Percentiles rank a stretch among this genome's conserved stretches.
Conservation (phyloP, 2,888 invertebrate species). For the Seira sanloemensis region DNA sequence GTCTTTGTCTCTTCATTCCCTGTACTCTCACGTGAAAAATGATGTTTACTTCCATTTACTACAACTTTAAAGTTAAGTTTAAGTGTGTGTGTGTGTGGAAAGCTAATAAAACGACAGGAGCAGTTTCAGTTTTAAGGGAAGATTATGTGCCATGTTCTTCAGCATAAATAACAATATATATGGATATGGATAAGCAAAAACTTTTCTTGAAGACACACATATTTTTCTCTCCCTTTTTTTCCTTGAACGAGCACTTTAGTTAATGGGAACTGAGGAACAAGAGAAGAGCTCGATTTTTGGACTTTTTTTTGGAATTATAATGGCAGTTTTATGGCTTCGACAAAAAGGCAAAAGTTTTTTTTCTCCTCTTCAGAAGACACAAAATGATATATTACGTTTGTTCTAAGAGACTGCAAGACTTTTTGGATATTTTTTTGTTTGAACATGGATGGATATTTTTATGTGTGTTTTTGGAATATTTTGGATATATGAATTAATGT, state of each 20-base stretch:
- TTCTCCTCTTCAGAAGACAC: slow-evolving; percentile 34
- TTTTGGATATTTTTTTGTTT: neutral
- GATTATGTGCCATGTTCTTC: slow-evolving; percentile 5
- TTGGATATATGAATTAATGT: neutral
- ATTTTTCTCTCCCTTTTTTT: neutral
- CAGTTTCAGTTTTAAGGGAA: slow-evolving; percentile 5
- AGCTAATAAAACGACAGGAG: slow-evolving; percentile 9
- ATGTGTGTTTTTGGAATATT: neutral
- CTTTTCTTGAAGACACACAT: slow-evolving; percentile 12
- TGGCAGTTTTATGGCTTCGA: slow-evolving; percentile 62
- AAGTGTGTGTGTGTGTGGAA: slow-evolving; percentile 1
- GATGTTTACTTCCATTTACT: slow-evolving; percentile 41
- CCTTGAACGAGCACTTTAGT: slow-evolving; percentile 29
- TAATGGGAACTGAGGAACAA: slow-evolving; percentile 4
- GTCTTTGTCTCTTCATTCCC: slow-evolving; percentile 9
- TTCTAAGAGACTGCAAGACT: neutral
- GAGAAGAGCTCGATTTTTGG: neutral
- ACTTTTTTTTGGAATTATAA: slow-evolving; percentile 10
- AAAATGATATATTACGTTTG: slow-evolving; percentile 37
- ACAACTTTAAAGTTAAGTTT: too few relatives aligned
- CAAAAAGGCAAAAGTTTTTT: slow-evolving; percentile 26
- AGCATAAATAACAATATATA: neutral
- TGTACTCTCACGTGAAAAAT: slow-evolving; percentile 26
- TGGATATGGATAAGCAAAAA: slow-evolving; percentile 9
- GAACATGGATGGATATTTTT: slow-evolving; percentile 6